Percentiles rank a stretch among this genome's conserved stretches.
These are phyloP conservation scores for Mylabris sibirica DNA, from an alignment of 2,888 invertebrate species.

Conservation along the genomic window DNA sequence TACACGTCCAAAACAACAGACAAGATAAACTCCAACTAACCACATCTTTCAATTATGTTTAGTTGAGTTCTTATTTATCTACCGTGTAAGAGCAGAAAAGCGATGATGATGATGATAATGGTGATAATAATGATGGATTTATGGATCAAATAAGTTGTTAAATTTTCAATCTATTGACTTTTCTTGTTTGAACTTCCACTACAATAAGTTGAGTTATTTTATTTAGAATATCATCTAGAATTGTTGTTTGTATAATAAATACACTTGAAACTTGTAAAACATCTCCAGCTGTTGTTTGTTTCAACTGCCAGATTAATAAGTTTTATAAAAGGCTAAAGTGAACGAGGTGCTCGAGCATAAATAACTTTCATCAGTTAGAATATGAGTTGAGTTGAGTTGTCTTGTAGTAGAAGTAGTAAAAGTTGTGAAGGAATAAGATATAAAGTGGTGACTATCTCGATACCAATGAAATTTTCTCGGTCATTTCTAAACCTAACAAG, in stretches of 20 bases:
- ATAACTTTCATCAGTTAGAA: neutral
- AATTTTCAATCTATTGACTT: neutral
- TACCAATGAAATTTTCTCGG: neutral
- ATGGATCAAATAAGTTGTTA: neutral
- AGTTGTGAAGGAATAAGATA: neutral
- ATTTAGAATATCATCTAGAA: neutral
- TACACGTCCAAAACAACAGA: slow-evolving; percentile 26
- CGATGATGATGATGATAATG: no score
- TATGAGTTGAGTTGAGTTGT: neutral
- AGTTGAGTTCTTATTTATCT: neutral
- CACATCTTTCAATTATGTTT: neutral
- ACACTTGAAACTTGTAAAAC: neutral
- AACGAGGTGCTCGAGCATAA: neutral
- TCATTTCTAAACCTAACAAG: slow-evolving; percentile 1
- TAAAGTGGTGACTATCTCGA: neutral
- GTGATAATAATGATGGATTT: no score
- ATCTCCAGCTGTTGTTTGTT: neutral
- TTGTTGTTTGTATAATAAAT: neutral
- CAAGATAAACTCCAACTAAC: slow-evolving; percentile 29
- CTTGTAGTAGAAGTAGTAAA: neutral
- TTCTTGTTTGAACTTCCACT: neutral
- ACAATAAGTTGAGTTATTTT: neutral
- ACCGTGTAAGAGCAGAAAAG: neutral
- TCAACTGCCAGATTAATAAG: slow-evolving; percentile 7
- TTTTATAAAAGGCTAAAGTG: neutral